Conservation (phyloP, 2,797 vertebrate genomes). For the Anabacerthia variegaticeps region DNA sequence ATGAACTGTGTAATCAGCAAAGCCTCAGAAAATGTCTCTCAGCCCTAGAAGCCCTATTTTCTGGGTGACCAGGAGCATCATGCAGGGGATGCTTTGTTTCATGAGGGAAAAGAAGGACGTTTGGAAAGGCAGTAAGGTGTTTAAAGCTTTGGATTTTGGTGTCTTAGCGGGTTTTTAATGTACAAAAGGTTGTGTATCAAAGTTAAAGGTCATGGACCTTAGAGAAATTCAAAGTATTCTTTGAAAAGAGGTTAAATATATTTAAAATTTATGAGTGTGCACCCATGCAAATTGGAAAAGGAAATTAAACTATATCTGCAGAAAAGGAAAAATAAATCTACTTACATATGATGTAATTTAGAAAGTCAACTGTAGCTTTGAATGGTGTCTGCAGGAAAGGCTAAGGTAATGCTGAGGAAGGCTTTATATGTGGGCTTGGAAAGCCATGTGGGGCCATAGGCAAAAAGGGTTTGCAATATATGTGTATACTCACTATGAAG, state of each 20-base stretch:
- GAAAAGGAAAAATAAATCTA: conserved; percentile 56
- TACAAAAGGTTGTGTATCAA: not conserved
- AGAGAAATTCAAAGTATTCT: conserved; percentile 44
- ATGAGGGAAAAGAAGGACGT: not conserved
- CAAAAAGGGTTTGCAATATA: not conserved
- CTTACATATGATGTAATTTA: conserved; percentile 53
- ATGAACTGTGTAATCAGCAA: not conserved
- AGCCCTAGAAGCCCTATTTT: not conserved
- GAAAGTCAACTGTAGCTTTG: conserved; percentile 48
- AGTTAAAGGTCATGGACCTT: conserved; percentile 32
- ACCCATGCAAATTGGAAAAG: conserved; percentile 56
- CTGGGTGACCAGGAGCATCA: not conserved
- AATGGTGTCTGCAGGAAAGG: conserved; percentile 1
- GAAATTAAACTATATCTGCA: conserved; percentile 54
- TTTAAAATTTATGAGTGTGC: conserved; percentile 54
- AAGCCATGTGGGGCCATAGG: not conserved
- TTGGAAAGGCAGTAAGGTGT: not conserved
- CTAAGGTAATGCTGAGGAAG: conserved; percentile 49
- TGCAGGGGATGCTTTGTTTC: not conserved
- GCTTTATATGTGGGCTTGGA: conserved; percentile 47
- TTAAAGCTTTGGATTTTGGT: not conserved
- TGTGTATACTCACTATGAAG: not conserved
- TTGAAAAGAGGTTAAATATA: conserved; percentile 36
- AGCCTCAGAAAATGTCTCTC: not conserved
- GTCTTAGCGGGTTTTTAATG: not conserved